A percentile compares a stretch with the other conserved stretches of the same genome.
phyloP scores from a whole-genome alignment of 2,113 vertebrate species.

The Lagenorhynchus albirostris region DNA sequence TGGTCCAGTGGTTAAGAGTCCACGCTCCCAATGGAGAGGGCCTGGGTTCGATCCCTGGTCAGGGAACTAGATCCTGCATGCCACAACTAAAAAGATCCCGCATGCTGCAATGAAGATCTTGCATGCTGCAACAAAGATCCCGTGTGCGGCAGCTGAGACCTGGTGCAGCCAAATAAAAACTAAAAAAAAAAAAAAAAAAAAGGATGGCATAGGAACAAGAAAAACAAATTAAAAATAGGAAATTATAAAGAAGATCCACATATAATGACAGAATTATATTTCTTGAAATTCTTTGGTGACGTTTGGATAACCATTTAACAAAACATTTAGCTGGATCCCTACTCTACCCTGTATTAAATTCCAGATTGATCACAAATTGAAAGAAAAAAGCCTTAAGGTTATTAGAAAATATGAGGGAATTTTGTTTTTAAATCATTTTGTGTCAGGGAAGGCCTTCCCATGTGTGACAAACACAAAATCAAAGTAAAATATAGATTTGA shows the following conservation, averaged over 20 bases:
- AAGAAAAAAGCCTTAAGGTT: background rate
- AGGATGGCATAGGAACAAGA: background rate
- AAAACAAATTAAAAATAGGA: background rate
- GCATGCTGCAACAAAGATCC: too few species aligned
- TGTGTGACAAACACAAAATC: background rate
- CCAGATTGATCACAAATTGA: background rate
- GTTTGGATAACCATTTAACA: background rate
- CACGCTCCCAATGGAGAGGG: too few species aligned
- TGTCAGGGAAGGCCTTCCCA: background rate
- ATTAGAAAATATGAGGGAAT: background rate
- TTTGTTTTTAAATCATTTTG: background rate
- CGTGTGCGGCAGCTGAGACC: too few species aligned
- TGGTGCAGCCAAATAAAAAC: too few species aligned
- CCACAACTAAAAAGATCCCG: too few species aligned
- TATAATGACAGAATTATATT: background rate
- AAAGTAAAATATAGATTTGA: conserved; percentile 8
- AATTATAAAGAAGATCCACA: background rate
- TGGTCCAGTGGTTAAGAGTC: too few species aligned
- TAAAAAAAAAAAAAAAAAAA: too few species aligned
- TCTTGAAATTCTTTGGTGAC: background rate
- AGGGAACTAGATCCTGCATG: too few species aligned
- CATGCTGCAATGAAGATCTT: too few species aligned
- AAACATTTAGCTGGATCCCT: background rate
- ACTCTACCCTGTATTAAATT: background rate
- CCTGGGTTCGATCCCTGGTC: too few species aligned